These are phyloP conservation scores for Raja brachyura DNA, from an alignment of 2,113 vertebrate genomes.

Conservation along the genomic window DNA sequence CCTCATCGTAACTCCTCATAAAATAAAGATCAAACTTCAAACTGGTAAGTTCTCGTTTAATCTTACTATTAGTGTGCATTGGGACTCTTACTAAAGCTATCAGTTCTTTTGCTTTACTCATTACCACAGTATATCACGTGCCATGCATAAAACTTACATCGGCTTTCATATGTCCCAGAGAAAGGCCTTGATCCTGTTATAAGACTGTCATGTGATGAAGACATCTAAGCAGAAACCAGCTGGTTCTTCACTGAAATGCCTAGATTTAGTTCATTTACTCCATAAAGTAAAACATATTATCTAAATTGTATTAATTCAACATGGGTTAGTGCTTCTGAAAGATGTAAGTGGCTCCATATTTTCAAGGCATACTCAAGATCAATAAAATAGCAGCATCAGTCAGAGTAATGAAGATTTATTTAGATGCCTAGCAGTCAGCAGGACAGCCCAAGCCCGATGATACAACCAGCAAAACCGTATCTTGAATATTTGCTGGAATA, in stretches of 20 bases:
- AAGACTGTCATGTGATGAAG: neutral
- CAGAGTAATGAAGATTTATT: constrained; percentile 29
- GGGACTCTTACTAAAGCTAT: neutral
- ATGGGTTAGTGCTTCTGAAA: neutral
- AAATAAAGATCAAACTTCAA: no score
- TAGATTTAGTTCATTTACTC: constrained; percentile 11
- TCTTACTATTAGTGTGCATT: neutral
- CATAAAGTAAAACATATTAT: neutral
- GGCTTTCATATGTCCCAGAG: neutral
- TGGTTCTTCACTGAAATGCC: constrained; percentile 2
- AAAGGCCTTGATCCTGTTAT: neutral
- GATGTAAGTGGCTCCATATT: neutral
- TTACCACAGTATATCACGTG: neutral
- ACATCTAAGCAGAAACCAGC: neutral
- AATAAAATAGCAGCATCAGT: constrained; percentile 20
- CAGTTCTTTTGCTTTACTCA: neutral
- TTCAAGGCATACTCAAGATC: constrained; percentile 6
- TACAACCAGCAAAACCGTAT: neutral
- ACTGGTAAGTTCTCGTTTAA: no score
- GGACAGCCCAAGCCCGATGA: neutral
- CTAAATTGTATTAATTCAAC: constrained; percentile 13
- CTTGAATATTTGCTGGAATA: neutral
- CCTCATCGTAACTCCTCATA: no score
- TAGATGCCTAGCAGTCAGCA: neutral
- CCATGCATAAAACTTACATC: neutral